phyloP scores from a whole-genome alignment of 2,797 vertebrate genomes.

The Etheostoma nigrum region DNA sequence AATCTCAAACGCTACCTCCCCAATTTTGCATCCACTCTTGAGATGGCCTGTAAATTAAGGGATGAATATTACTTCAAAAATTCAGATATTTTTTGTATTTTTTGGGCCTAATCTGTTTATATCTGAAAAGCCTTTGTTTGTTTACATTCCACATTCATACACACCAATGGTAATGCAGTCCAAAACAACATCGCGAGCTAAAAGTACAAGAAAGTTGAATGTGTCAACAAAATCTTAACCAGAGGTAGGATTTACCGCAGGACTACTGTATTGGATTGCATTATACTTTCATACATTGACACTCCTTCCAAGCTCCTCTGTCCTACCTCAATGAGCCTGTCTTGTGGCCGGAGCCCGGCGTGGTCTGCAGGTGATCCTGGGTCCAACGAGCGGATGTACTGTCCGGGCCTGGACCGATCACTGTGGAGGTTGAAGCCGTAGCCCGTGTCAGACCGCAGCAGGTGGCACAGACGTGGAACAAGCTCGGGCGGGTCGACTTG shows the following conservation, averaged over 20 bases:
- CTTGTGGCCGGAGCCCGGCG: slow-evolving; percentile 92
- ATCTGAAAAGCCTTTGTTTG: neutral
- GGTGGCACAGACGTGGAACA: slow-evolving; percentile 92
- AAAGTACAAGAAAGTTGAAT: neutral
- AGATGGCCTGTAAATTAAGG: neutral
- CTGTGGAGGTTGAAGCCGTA: slow-evolving; percentile 99
- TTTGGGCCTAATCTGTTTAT: neutral
- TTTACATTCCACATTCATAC: neutral
- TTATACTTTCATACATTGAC: neutral
- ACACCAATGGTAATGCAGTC: neutral
- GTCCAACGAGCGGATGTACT: slow-evolving; percentile 96
- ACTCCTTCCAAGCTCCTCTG: neutral
- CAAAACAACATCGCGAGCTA: neutral
- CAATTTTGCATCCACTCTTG: no score
- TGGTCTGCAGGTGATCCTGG: slow-evolving; percentile 89
- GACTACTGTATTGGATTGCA: neutral
- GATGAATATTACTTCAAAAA: neutral
- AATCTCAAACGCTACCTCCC: neutral
- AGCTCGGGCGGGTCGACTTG: slow-evolving; percentile 81
- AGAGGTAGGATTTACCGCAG: slow-evolving; percentile 1
- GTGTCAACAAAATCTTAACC: neutral
- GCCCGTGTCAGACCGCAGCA: slow-evolving; percentile 88
- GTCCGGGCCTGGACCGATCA: slow-evolving; percentile 92
- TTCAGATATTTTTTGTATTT: neutral
- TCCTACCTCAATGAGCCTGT: slow-evolving; percentile 94